Evolutionary conservation across 2,888 invertebrate genomes (phyloP).

Genomic region (Noctua janthina): DNA sequence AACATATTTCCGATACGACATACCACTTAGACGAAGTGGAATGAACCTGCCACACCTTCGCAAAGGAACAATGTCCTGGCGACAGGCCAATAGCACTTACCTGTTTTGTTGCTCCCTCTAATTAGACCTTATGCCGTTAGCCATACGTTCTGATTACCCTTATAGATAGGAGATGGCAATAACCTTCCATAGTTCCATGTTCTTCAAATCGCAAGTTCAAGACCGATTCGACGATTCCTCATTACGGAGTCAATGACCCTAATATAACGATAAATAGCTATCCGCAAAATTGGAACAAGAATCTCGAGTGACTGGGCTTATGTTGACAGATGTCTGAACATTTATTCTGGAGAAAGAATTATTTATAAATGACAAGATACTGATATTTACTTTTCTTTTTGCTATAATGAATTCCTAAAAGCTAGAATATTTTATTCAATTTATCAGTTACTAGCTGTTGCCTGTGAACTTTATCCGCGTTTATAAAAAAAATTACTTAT

Average conservation of each 20-base stretch:
- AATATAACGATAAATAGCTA: slow-evolving; percentile 31
- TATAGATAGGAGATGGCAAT: slow-evolving; percentile 24
- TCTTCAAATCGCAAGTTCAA: slow-evolving; percentile 41
- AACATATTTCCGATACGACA: slow-evolving; percentile 1
- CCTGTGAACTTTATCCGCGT: too few species aligned
- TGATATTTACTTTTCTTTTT: background rate
- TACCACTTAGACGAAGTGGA: slow-evolving; percentile 5
- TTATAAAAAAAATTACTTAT: too few species aligned
- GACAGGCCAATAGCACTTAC: slow-evolving; percentile 32
- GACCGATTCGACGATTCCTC: slow-evolving; percentile 30
- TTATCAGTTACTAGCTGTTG: background rate
- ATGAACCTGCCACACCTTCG: slow-evolving; percentile 38
- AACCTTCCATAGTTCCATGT: slow-evolving; percentile 29
- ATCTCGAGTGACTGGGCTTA: slow-evolving; percentile 30
- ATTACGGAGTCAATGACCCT: slow-evolving; percentile 37
- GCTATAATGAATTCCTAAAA: background rate
- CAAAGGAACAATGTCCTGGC: slow-evolving; percentile 34
- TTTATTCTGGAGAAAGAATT: background rate
- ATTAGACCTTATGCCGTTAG: slow-evolving; percentile 14
- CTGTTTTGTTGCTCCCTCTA: slow-evolving; percentile 8
- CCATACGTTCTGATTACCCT: slow-evolving; percentile 32
- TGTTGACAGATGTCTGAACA: slow-evolving; percentile 31
- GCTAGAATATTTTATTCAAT: background rate
- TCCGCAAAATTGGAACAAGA: slow-evolving; percentile 35
- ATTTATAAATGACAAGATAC: slow-evolving; percentile 24